Evolutionary conservation across 2,888 invertebrate genomes (phyloP).

Genomic region (Abrostola tripartita): DNA sequence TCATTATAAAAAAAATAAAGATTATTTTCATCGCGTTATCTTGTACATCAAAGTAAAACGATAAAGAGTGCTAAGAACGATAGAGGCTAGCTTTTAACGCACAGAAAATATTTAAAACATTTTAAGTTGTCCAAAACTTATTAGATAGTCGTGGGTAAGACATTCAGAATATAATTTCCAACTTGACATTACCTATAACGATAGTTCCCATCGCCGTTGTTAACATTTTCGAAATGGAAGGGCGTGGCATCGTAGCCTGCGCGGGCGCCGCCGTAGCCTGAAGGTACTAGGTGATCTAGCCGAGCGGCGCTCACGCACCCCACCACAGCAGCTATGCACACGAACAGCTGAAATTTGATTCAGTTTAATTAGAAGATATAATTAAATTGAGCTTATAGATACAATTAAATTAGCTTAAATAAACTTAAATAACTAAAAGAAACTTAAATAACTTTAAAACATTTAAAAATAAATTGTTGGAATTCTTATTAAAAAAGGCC

Average conservation of each 20-base stretch:
- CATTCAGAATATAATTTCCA: constrained; percentile 73
- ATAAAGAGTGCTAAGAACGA: too few species aligned
- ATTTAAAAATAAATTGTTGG: too few species aligned
- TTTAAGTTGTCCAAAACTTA: neutral
- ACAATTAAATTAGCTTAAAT: too few species aligned
- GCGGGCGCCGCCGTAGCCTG: constrained; percentile 68
- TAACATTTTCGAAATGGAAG: constrained; percentile 88
- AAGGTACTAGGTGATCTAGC: constrained; percentile 75
- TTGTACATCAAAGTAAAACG: too few species aligned
- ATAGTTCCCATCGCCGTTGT: constrained; percentile 90
- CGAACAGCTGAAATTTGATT: constrained; percentile 66
- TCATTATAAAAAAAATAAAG: too few species aligned
- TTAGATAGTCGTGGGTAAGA: constrained; percentile 29
- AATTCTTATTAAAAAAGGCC: too few species aligned
- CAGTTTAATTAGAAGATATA: constrained; percentile 1
- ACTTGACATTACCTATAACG: constrained; percentile 88
- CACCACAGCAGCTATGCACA: constrained; percentile 62
- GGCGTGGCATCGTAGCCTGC: constrained; percentile 75
- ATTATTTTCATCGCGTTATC: too few species aligned
- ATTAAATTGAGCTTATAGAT: too few species aligned
- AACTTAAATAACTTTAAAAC: too few species aligned
- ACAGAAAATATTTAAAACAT: neutral
- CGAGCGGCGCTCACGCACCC: constrained; percentile 69
- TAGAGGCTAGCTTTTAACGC: too few species aligned
- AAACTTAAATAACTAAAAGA: too few species aligned